phyloP scores from a whole-genome alignment of 2,888 invertebrate species.

The Rotaria sp. region DNA sequence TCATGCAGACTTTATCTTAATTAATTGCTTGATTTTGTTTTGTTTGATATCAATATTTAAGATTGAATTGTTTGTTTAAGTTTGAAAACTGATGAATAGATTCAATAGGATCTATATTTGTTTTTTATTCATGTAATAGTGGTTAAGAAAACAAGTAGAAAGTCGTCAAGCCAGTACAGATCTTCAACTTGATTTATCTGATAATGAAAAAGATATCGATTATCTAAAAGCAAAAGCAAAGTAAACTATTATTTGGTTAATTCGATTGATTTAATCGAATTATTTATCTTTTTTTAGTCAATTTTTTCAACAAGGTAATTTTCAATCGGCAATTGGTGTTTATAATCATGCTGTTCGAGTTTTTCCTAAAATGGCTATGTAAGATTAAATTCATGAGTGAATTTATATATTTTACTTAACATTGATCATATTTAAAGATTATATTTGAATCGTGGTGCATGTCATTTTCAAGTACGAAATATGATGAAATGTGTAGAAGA shows the following conservation, averaged over 20 bases:
- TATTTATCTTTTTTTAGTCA: conserved; percentile 57
- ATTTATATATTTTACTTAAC: conserved; percentile 40
- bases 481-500: conserved; percentile 66
- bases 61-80: no score
- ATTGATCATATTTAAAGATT: conserved; percentile 50
- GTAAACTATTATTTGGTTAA: conserved; percentile 54
- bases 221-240: conserved; percentile 76
- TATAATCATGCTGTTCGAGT: conserved; percentile 71
- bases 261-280: background rate
- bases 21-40: no score
- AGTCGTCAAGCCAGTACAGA: conserved; percentile 62
- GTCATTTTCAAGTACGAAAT: conserved; percentile 71
- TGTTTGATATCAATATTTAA: no score
- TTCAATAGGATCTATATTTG: background rate
- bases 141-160: conserved; percentile 71
- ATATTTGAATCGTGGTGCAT: conserved; percentile 70
- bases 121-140: conserved; percentile 54
- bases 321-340: conserved; percentile 72
- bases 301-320: conserved; percentile 69
- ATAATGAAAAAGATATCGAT: conserved; percentile 72
- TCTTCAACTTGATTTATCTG: conserved; percentile 46
- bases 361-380: conserved; percentile 66
- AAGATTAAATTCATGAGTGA: conserved; percentile 42
- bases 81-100: no score
- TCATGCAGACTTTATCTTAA: no score